Conservation (phyloP, 2,113 vertebrate species). For the Gasterosteus aculeatus region DNA sequence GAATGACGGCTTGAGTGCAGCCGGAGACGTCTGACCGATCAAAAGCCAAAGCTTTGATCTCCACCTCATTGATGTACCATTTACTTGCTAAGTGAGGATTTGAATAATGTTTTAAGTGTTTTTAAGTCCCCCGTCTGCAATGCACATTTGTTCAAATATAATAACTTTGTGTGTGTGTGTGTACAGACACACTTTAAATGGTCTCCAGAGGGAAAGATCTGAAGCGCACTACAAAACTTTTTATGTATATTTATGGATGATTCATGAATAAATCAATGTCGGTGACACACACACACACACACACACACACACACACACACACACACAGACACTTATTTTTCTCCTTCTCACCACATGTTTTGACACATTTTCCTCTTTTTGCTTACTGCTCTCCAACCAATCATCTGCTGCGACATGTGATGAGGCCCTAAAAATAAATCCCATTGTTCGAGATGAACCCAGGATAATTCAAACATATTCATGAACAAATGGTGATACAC, state of each 20-base stretch:
- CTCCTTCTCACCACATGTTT: background rate
- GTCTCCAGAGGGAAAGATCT: slow-evolving; percentile 13
- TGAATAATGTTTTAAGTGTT: slow-evolving; percentile 39
- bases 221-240: background rate
- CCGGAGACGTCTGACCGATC: slow-evolving; percentile 29
- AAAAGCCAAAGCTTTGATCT: slow-evolving; percentile 39
- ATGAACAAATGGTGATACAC: background rate
- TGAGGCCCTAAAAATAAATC: background rate
- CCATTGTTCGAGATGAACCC: background rate
- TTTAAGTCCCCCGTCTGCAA: slow-evolving; percentile 35
- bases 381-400: slow-evolving; percentile 1
- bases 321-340: background rate
- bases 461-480: background rate
- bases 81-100: slow-evolving; percentile 4
- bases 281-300: background rate
- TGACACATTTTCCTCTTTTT: background rate
- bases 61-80: slow-evolving; percentile 10
- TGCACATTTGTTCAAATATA: slow-evolving; percentile 8
- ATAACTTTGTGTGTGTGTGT: background rate
- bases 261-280: slow-evolving; percentile 20
- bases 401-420: background rate
- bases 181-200: slow-evolving; percentile 23
- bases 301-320: background rate
- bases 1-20: background rate
- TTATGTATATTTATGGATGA: slow-evolving; percentile 40